Conservation (phyloP, 2,113 vertebrate species). For the Rostratula benghalensis region DNA sequence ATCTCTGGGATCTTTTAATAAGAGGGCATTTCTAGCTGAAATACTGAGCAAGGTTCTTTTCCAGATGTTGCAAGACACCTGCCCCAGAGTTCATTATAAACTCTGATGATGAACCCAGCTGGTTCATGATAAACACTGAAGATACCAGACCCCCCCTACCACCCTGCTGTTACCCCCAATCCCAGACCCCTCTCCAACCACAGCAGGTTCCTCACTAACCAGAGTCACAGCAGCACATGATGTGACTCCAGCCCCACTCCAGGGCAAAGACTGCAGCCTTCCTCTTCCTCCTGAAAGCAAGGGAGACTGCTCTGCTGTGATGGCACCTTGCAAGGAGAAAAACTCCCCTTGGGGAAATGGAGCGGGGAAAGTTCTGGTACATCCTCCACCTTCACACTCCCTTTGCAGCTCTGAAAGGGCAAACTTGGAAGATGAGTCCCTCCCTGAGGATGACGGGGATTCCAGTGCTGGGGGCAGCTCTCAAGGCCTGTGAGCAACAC, state of each 20-base stretch:
- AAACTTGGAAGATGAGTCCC: background rate
- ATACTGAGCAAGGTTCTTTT: background rate
- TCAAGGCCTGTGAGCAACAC: background rate
- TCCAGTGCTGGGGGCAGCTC: too few species aligned
- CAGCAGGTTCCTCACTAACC: background rate
- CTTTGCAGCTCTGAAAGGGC: background rate
- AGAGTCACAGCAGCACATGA: background rate
- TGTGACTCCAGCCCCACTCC: background rate
- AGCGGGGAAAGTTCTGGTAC: background rate
- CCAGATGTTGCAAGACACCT: background rate
- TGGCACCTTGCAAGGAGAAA: background rate
- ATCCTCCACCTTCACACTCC: fast-evolving
- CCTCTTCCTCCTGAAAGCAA: background rate
- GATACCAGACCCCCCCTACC: background rate
- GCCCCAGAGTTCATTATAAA: background rate
- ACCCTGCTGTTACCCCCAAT: background rate
- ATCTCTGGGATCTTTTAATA: background rate
- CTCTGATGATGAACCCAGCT: background rate
- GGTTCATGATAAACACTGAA: background rate
- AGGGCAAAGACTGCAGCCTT: background rate
- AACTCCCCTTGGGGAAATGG: background rate
- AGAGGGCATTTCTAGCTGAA: background rate
- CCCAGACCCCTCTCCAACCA: background rate
- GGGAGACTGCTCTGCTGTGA: background rate
- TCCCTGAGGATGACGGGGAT: background rate